Conservation (phyloP, 2,888 invertebrate species). For the Sericinus montela region DNA sequence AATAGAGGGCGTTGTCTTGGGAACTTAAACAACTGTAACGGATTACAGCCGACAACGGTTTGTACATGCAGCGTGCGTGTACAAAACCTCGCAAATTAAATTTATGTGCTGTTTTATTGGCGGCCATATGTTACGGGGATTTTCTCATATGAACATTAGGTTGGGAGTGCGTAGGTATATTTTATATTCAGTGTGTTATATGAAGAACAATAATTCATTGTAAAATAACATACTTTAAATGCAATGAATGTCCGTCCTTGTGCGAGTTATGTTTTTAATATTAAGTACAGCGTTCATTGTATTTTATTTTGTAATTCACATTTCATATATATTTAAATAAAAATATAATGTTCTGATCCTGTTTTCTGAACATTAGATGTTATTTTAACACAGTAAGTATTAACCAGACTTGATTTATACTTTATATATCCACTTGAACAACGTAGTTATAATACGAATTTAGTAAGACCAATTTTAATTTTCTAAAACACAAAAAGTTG, state of each 20-base stretch:
- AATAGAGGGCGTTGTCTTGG: neutral
- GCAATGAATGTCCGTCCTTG: conserved; percentile 1
- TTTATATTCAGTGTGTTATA: conserved; percentile 7
- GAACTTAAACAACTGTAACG: conserved; percentile 4
- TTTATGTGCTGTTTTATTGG: conserved; percentile 22
- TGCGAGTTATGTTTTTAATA: too few relatives aligned
- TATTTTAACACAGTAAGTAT: too few relatives aligned
- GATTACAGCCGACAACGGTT: conserved; percentile 12
- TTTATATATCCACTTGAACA: too few relatives aligned
- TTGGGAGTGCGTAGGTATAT: conserved; percentile 7
- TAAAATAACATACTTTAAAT: conserved; percentile 13
- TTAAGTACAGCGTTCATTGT: too few relatives aligned
- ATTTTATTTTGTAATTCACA: too few relatives aligned
- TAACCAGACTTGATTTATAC: too few relatives aligned
- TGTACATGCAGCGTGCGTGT: conserved; percentile 6
- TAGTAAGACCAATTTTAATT: too few relatives aligned
- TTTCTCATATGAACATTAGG: conserved; percentile 20
- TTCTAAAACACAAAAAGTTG: too few relatives aligned
- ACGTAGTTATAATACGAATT: too few relatives aligned
- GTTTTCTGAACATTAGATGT: too few relatives aligned
- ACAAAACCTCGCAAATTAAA: conserved; percentile 10
- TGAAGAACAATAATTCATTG: conserved; percentile 15
- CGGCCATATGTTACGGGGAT: conserved; percentile 18
- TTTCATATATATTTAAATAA: too few relatives aligned
- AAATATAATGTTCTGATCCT: too few relatives aligned